Evolutionary conservation across 2,797 vertebrate species (phyloP).

Genomic region (Artibeus lituratus): DNA sequence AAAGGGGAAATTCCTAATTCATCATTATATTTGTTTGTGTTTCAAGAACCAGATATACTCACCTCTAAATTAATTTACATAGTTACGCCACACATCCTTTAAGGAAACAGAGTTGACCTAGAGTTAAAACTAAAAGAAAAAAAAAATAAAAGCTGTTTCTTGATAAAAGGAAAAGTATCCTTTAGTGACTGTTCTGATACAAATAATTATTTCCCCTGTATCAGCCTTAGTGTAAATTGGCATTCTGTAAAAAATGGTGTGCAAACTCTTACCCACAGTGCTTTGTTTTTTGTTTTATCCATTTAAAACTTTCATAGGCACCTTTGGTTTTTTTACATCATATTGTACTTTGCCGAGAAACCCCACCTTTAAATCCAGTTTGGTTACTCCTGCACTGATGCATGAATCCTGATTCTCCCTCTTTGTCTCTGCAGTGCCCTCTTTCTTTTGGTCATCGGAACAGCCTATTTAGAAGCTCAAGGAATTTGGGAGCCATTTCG

Average conservation of each 20-base stretch:
- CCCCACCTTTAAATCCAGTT: background rate
- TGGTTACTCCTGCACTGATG: background rate
- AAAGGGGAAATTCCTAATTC: background rate
- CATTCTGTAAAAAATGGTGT: background rate
- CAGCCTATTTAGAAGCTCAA: conserved; percentile 97
- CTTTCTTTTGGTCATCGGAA: conserved; percentile 96
- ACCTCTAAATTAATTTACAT: background rate
- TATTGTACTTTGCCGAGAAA: background rate
- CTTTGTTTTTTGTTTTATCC: background rate
- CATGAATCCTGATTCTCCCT: background rate
- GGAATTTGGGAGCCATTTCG: conserved; percentile 98
- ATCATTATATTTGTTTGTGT: background rate
- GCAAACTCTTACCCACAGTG: background rate
- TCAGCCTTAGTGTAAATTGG: background rate
- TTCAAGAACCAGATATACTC: background rate
- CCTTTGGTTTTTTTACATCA: background rate
- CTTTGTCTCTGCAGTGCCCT: conserved; percentile 87
- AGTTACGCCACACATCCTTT: background rate
- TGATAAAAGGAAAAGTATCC: background rate
- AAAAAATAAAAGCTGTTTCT: background rate
- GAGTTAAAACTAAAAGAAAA: background rate
- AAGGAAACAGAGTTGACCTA: background rate
- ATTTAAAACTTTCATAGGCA: background rate
- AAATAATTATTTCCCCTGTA: background rate
- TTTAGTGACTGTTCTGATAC: background rate